A percentile compares a stretch with the other conserved stretches of the same genome.
Evolutionary conservation across 2,797 vertebrate genomes (phyloP).

Genomic region (Intellagama lesueurii): DNA sequence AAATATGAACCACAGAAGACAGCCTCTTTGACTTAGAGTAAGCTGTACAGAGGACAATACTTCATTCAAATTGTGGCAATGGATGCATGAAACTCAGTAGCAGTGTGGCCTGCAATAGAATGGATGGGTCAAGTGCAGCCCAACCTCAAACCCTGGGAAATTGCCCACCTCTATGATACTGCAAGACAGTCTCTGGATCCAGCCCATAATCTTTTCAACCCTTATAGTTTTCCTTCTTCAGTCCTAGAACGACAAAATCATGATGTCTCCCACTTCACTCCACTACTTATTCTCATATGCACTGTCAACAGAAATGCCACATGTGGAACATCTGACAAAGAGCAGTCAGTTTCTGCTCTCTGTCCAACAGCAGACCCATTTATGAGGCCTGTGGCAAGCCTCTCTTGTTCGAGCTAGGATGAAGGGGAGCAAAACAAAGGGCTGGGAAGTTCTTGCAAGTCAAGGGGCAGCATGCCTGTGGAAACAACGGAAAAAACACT

Average conservation of each 20-base stretch:
- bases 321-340: not conserved
- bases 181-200: not conserved
- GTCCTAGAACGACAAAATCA: no score
- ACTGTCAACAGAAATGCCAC: not conserved
- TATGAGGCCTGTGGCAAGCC: not conserved
- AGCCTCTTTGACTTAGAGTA: not conserved
- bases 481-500: conserved; percentile 7
- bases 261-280: no score
- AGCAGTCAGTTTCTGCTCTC: not conserved
- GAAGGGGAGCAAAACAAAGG: conserved; percentile 14
- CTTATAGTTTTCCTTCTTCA: not conserved
- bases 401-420: not conserved
- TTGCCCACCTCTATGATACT: not conserved
- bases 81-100: not conserved
- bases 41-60: not conserved
- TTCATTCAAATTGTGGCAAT: not conserved
- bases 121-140: not conserved
- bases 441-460: not conserved
- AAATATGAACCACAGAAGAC: not conserved
- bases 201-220: not conserved
- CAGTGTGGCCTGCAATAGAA: not conserved
- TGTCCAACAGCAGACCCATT: not conserved
- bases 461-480: conserved; percentile 5
- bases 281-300: accelerated
- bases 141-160: not conserved